Conservation (phyloP, 1,140 invertebrate species). For the Achatina immaculata region DNA sequence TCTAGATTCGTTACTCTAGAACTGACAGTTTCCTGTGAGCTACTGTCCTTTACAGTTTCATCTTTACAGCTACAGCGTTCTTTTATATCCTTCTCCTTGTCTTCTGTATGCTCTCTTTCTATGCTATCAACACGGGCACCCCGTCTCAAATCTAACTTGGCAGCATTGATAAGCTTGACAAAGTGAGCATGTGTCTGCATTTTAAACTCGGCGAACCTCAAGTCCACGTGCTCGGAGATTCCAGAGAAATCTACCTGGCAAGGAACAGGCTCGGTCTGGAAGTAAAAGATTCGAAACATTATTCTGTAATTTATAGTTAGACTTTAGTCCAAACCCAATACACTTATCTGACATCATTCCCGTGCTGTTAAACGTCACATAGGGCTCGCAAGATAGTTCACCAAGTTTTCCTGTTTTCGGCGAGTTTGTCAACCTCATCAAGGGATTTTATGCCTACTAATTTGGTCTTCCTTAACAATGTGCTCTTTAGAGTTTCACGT, state of each 20-base stretch:
- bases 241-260: slow-evolving; percentile 7
- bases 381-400: too few species aligned
- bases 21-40: neutral
- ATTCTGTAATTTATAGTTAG: too few species aligned
- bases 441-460: too few species aligned
- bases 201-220: slow-evolving; percentile 1
- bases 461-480: too few species aligned
- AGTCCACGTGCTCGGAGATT: slow-evolving; percentile 7
- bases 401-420: too few species aligned
- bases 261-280: neutral
- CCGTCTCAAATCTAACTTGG: neutral
- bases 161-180: slow-evolving; percentile 4
- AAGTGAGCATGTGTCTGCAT: slow-evolving; percentile 4
- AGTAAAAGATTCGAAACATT: neutral
- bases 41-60: neutral
- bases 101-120: neutral
- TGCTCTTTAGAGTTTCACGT: too few species aligned
- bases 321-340: too few species aligned
- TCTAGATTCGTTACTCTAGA: neutral
- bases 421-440: too few species aligned
- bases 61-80: neutral
- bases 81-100: neutral
- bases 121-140: neutral
- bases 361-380: too few species aligned
- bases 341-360: too few species aligned